Evolutionary conservation across 2,888 invertebrate species (phyloP), one percentile per base, ranked within the genome.

Genomic region (Mactromeris polynyma): DNA sequence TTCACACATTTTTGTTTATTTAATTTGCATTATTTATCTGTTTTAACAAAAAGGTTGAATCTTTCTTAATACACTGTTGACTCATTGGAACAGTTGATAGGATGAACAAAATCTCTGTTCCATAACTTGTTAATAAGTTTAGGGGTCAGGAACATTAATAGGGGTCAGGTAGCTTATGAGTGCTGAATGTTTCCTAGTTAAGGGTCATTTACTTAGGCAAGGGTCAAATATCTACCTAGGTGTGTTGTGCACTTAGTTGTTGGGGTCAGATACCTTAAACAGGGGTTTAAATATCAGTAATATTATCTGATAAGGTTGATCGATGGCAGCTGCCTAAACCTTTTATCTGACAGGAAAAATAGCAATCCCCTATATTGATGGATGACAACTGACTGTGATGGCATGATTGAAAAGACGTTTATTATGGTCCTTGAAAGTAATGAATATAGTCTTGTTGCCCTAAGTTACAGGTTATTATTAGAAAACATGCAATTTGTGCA

Each of bases 251-350:
- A 64, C 58, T 64, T 64, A 64, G 58, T 73, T 73, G n/a, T 73
- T 36, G 36, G 73, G 73, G 33, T 73, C 73, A 73, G 31, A 36
- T 36, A 73, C 3, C 19, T 1, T 33, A 73, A 73, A 58, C n/a
- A 58, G 58, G 33, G 36, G 73, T 73, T 19, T 26, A 4, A 6
- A 73, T 73, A 33, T 19, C 19, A 36, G 73, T 73, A 73, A 36
- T 73, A 73, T 73, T 33, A 73, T 73, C 73, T 14, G 36, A 73
- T 73, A 19, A 73, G 36, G 19, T 36, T 73, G 73, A 73, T 73
- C 14, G 73, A 36, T 33, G 14, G 36, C 73, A 11, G 11, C 33
- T 73, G 17, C 19, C 31, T 11, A 33, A 73, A 73, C 73, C 73
- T 11, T 11, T 64, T 2, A 64, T 26, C 58, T 73, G 33, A 19